Evolutionary conservation across 2,797 vertebrate species (phyloP).

Genomic region (Leuciscus waleckii): DNA sequence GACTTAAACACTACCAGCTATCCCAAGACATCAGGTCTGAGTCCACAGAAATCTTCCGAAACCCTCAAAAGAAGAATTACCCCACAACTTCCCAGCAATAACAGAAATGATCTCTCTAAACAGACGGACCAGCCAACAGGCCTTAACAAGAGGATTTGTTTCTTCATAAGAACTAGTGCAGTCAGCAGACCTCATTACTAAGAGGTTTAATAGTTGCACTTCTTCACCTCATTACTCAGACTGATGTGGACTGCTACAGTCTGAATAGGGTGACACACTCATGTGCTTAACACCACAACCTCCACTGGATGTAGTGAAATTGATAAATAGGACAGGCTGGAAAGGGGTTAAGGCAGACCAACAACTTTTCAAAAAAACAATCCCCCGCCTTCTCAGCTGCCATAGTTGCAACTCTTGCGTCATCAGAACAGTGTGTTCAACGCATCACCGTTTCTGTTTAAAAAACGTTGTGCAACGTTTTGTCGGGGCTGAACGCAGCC

Average conservation of each 20-base stretch:
- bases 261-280: constrained; percentile 67
- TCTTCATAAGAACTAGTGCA: constrained; percentile 48
- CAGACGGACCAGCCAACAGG: constrained; percentile 55
- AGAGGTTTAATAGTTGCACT: constrained; percentile 51
- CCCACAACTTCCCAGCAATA: constrained; percentile 67
- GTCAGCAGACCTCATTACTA: constrained; percentile 38
- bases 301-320: constrained; percentile 76
- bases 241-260: constrained; percentile 78
- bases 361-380: not conserved
- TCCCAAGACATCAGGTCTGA: constrained; percentile 64
- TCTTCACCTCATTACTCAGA: constrained; percentile 77
- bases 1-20: constrained; percentile 83
- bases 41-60: constrained; percentile 65
- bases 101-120: constrained; percentile 77
- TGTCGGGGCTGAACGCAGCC: no score
- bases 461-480: no score
- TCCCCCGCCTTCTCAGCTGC: no score
- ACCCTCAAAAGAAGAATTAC: constrained; percentile 77
- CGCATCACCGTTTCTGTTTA: no score
- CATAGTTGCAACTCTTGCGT: no score
- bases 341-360: not conserved
- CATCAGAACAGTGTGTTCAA: no score
- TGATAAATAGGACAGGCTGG: constrained; percentile 69
- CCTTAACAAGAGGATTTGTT: constrained; percentile 79
- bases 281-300: constrained; percentile 78